phyloP scores from a whole-genome alignment of 2,113 vertebrate species.

The Phrynosoma platyrhinos region DNA sequence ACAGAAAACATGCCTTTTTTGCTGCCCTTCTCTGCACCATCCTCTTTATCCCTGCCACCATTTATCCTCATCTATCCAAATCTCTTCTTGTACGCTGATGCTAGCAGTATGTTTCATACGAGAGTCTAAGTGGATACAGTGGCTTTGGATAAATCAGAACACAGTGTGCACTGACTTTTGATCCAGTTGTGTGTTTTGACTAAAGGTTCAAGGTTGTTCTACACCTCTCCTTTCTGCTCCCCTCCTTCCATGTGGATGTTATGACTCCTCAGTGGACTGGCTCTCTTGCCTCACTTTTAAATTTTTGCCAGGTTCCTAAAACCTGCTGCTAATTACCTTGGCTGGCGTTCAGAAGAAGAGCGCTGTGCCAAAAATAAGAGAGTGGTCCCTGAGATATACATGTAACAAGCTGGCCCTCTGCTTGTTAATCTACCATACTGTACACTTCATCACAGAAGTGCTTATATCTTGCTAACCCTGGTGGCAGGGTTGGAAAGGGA shows the following conservation, averaged over 20 bases:
- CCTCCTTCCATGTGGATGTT: neutral
- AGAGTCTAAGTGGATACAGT: rapidly evolving
- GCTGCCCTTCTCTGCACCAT: neutral
- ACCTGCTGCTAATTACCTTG: conserved; percentile 44
- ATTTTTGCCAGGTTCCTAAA: conserved; percentile 9
- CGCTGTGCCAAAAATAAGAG: conserved; percentile 34
- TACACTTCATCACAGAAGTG: conserved; percentile 47
- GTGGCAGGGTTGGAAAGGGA: neutral
- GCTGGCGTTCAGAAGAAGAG: conserved; percentile 40
- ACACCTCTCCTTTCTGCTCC: neutral
- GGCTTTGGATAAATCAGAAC: neutral
- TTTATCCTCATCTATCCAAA: neutral
- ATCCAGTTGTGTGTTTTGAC: neutral
- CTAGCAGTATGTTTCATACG: neutral
- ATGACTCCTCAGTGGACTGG: conserved; percentile 22
- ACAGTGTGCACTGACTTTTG: rapidly evolving
- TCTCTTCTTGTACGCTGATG: neutral
- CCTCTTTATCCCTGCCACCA: neutral
- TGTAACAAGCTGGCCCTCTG: neutral
- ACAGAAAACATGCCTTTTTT: neutral
- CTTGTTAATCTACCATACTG: conserved; percentile 45
- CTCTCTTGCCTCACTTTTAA: neutral
- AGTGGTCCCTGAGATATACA: conserved; percentile 20
- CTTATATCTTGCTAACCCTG: conserved; percentile 47
- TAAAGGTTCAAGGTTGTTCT: conserved; percentile 12